Conservation (phyloP, 2,888 invertebrate genomes). For the Stenodera caucasica region DNA sequence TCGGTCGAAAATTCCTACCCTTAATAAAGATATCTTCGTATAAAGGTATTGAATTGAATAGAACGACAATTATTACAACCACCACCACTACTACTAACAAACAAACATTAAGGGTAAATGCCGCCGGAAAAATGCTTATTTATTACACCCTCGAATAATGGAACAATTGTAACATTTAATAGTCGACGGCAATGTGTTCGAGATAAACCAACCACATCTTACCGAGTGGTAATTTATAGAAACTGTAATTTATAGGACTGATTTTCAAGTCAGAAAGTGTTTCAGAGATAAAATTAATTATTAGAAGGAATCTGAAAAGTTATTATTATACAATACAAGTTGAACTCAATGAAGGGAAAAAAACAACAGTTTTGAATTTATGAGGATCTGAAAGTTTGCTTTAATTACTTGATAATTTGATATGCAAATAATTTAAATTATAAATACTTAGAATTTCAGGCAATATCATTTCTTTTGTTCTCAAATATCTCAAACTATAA, state of each 20-base stretch:
- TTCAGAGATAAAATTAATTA: conserved; percentile 30
- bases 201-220: conserved; percentile 45
- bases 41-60: conserved; percentile 18
- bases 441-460: too few relatives aligned
- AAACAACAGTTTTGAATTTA: not conserved
- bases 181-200: conserved; percentile 44
- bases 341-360: not conserved
- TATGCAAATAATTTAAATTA: too few relatives aligned
- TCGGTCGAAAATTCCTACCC: conserved; percentile 37
- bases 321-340: conserved; percentile 12
- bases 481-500: too few relatives aligned
- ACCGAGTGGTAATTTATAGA: conserved; percentile 46
- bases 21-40: conserved; percentile 41
- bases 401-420: too few relatives aligned
- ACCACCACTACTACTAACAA: conserved; percentile 19
- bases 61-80: conserved; percentile 29
- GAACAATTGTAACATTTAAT: conserved; percentile 49
- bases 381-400: not conserved
- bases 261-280: conserved; percentile 29
- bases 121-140: conserved; percentile 45
- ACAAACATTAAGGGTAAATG: not conserved
- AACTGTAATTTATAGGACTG: conserved; percentile 42
- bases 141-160: conserved; percentile 45
- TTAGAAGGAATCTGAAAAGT: conserved; percentile 18
- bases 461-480: too few relatives aligned